A percentile compares a stretch with the other conserved stretches of the same genome.
Evolutionary conservation across 2,888 invertebrate species (phyloP).

Genomic region (Electrophaes corylata): DNA sequence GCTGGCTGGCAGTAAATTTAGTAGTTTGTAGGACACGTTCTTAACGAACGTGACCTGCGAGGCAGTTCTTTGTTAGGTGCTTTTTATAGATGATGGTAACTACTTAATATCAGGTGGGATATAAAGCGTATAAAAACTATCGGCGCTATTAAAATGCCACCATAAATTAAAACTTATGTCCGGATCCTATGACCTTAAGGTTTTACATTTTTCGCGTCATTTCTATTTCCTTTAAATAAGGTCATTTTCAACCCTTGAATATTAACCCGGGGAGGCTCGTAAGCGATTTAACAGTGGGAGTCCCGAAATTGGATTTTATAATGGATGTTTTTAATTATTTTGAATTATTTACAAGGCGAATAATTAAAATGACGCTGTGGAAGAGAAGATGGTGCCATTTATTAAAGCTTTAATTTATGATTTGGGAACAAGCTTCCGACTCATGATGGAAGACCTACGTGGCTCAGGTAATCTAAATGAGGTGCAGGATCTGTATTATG

Average conservation of each 20-base stretch:
- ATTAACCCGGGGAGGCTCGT: conserved; percentile 23
- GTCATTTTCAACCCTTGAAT: conserved; percentile 34
- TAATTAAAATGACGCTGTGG: conserved; percentile 15
- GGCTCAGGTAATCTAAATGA: neutral
- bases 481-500: neutral
- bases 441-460: neutral
- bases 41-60: too few relatives aligned
- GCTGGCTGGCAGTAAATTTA: too few relatives aligned
- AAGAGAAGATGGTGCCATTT: conserved; percentile 6
- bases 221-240: conserved; percentile 26
- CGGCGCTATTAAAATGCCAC: too few relatives aligned
- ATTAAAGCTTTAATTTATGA: conserved; percentile 6
- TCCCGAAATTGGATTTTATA: conserved; percentile 36
- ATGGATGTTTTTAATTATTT: conserved; percentile 41
- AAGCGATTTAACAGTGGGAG: conserved; percentile 36
- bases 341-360: conserved; percentile 26
- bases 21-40: too few relatives aligned
- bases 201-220: too few relatives aligned
- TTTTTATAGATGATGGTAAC: too few relatives aligned
- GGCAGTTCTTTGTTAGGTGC: too few relatives aligned
- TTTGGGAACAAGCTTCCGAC: neutral
- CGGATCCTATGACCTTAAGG: too few relatives aligned
- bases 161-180: too few relatives aligned
- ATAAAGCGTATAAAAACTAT: too few relatives aligned
- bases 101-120: too few relatives aligned